Conservation (phyloP, 2,797 vertebrate species). For the Coranthus polyacanthus region DNA sequence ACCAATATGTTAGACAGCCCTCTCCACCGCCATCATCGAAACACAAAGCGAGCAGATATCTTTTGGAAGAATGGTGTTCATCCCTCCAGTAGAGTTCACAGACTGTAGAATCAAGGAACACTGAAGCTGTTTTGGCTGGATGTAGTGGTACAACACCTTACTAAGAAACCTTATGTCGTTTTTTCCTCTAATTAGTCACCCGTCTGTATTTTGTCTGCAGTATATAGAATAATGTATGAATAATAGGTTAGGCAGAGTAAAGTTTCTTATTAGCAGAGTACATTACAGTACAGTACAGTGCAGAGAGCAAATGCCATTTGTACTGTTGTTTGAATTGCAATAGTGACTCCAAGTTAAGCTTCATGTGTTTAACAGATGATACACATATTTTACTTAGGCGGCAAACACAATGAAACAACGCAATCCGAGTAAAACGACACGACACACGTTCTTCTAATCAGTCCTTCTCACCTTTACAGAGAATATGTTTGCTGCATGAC, state of each 20-base stretch:
- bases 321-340: background rate
- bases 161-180: no score
- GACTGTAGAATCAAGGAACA: background rate
- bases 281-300: background rate
- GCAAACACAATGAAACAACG: background rate
- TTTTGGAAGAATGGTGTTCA: background rate
- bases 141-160: no score
- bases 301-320: background rate
- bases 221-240: background rate
- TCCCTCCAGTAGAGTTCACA: background rate
- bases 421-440: background rate
- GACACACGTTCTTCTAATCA: background rate
- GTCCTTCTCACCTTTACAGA: conserved; percentile 92
- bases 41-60: background rate
- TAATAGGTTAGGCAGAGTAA: background rate
- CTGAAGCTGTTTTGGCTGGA: no score
- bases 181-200: no score
- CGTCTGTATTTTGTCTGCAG: background rate
- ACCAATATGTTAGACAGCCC: no score
- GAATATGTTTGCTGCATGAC: conserved; percentile 98
- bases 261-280: background rate
- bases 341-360: background rate
- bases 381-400: background rate
- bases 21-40: background rate
- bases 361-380: background rate